Evolutionary conservation across 2,797 vertebrate species (phyloP).

Genomic region (Enteromius mattozi): DNA sequence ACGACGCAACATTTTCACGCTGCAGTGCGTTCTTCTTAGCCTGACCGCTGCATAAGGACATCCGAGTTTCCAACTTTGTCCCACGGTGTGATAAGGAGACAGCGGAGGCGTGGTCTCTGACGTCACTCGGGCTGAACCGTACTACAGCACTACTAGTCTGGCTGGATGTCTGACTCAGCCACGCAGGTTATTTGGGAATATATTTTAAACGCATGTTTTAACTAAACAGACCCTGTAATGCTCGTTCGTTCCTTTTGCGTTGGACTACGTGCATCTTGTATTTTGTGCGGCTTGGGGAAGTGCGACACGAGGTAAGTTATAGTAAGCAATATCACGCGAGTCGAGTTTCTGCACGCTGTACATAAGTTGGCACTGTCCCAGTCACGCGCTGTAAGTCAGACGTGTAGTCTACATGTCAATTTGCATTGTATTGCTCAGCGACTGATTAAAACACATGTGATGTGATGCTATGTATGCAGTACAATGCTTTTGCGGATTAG

Average conservation of each 20-base stretch:
- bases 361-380: conserved; percentile 65
- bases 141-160: conserved; percentile 63
- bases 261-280: conserved; percentile 41
- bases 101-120: conserved; percentile 72
- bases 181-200: conserved; percentile 62
- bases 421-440: conserved; percentile 4
- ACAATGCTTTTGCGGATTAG: neutral
- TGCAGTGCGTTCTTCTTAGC: conserved; percentile 2
- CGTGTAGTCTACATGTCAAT: conserved; percentile 14
- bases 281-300: conserved; percentile 40
- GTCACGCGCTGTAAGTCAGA: conserved; percentile 62
- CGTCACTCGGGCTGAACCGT: conserved; percentile 66
- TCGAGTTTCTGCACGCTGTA: conserved; percentile 59
- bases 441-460: neutral
- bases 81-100: conserved; percentile 45
- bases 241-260: neutral
- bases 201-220: conserved; percentile 43
- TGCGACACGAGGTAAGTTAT: conserved; percentile 62
- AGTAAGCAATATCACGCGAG: conserved; percentile 43
- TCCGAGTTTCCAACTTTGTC: conserved; percentile 33
- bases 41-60: conserved; percentile 10
- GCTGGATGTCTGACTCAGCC: conserved; percentile 70
- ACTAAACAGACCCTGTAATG: conserved; percentile 24
- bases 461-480: conserved; percentile 1
- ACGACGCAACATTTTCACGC: conserved; percentile 33